Conservation (phyloP, 2,888 invertebrate genomes). For the Ptilodon capucinus region DNA sequence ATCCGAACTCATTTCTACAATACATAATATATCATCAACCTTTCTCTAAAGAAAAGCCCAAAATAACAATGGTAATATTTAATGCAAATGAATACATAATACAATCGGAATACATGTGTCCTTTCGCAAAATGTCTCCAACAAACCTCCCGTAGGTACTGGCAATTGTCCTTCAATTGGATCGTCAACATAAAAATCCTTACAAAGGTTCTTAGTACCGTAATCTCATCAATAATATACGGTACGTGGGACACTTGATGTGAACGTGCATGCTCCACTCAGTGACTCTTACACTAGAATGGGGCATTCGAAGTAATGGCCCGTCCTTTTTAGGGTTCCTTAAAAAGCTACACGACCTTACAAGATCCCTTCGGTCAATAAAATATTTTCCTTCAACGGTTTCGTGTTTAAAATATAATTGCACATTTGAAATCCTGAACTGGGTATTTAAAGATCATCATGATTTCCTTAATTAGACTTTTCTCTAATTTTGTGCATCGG, state of each 20-base stretch:
- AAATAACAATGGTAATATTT: too few relatives aligned
- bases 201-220: constrained; percentile 28
- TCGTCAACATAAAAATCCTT: constrained; percentile 23
- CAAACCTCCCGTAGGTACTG: constrained; percentile 25
- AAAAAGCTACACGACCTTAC: not conserved
- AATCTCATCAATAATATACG: constrained; percentile 35
- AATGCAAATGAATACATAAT: not conserved
- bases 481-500: too few relatives aligned
- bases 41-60: too few relatives aligned
- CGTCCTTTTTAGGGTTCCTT: not conserved
- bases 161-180: constrained; percentile 20
- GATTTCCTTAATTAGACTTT: too few relatives aligned
- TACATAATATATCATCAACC: too few relatives aligned
- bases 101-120: not conserved
- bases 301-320: constrained; percentile 1
- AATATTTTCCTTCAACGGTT: too few relatives aligned
- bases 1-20: too few relatives aligned
- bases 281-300: constrained; percentile 2
- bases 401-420: too few relatives aligned
- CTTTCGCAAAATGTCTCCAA: constrained; percentile 2
- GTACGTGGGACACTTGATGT: constrained; percentile 1
- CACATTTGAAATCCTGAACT: too few relatives aligned
- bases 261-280: constrained; percentile 2
- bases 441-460: too few relatives aligned
- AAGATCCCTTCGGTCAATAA: too few relatives aligned